Base-by-base conservation (phyloP, 2,888 invertebrate genomes). In the Anodontia alba region DNA sequence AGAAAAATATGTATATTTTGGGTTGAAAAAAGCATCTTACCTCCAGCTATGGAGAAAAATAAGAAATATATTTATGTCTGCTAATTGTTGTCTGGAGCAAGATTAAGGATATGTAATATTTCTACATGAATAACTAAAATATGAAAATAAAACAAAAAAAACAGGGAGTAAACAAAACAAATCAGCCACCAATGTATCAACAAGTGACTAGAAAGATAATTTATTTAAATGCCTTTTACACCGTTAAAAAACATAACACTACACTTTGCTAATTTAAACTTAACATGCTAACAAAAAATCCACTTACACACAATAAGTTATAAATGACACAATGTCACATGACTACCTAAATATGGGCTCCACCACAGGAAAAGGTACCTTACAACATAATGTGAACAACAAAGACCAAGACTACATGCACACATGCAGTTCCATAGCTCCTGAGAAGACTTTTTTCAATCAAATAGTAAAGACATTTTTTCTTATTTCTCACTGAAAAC, bases 191-290 rank as follows among this genome's bases (percentile, higher is more conserved):
- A 68, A 54, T 26, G 33, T 71, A 71, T 57, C 54, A 74, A 38
- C 43, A 70, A 67, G 80, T 84, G 84, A 84, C 84, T 84, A 84
- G 84, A 84, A 79, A 70, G 42, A 12, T 69, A 23, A 42, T 43
- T 69, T 29, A 12, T 43, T 43, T 69, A 69, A 69, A 69, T 69
- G 69, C 69, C 42, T n/a, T 29, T 33, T 62, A 62, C 62, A 62
- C 3, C 12, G 17, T 62, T 33, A 33, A 62, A 54, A 26, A 54
- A 54, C 23, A 54, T 15, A 54, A 54, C 23, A 26, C 54, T 54
- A 54, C 54, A 23, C 5, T 20, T 62, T 33, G 33, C 62, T 62
- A 62, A n/a, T n/a, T n/a, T n/a, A 33, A 62, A 62, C 8, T 10
- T 29, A 57, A 57, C 57, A 57, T n/a, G 23, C 31, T 29, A 62